Evolutionary conservation across 2,113 vertebrate genomes (phyloP), one percentile per base, ranked within the genome.

Genomic region (Saccopteryx leptura): DNA sequence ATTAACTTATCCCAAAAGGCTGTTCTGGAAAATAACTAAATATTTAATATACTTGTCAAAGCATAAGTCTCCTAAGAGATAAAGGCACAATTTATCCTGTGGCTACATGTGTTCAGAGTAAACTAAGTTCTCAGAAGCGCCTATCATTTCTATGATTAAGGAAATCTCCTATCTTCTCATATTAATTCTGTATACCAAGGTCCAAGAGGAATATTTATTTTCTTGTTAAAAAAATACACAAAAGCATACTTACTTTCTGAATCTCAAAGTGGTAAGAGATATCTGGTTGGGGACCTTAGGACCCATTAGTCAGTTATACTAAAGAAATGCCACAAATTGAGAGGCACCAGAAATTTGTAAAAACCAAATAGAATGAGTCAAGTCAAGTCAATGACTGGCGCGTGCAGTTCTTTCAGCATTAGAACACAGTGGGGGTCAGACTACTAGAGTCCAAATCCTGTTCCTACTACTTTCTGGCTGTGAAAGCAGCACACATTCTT

Each of bases 21-120:
- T 78, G 14, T 81, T 90, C 61, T 82, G 19, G 66, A 82, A 93
- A 93, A 95, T 3, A 82, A 78, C 54, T 85, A 89, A 74, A 93
- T 76, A 90, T 82, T 95, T 96, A 88, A 80, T 83, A 81, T 3
- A 65, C 69, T 83, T 75, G 81, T 75, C 68, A 56, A 92, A 88
- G 69, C 54, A 3, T n/a, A 96, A 76, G 26, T 90, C 39, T 72
- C 48, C 28, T 75, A 39, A 82, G 19, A 66, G 86, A 93, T 39
- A 91, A 94, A 91, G 56, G 58, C 54, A 85, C 10, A 92, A 87
- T 65, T 88, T 90, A 87, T 89, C 66, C 72, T 66, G 28, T 78
- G 84, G 61, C 6, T 58, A 76, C 1, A 79, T 18, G 54, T 88
- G 96, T 95, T 88, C 81, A 78, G 69, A 91, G 46, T 79, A 95